Percentiles rank a stretch among this genome's conserved stretches.
Conservation (phyloP, 2,888 invertebrate species). For the Melanchra persicariae region DNA sequence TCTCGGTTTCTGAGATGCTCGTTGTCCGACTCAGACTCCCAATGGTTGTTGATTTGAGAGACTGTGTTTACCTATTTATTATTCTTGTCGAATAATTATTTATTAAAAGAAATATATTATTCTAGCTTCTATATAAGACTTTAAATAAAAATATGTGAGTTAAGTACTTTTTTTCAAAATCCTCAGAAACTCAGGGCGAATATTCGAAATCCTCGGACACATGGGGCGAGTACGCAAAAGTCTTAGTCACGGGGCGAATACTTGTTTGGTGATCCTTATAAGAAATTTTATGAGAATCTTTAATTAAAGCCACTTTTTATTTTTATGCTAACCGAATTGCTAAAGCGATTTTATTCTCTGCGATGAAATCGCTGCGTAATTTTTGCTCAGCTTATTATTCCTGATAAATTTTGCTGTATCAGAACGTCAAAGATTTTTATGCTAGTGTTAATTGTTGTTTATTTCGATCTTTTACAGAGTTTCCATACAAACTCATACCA, state of each 20-base stretch:
- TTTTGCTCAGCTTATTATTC: neutral
- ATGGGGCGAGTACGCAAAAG: neutral
- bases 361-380: neutral
- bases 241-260: too few species aligned
- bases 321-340: neutral
- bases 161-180: neutral
- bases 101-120: too few species aligned
- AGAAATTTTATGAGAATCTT: too few species aligned
- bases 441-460: neutral
- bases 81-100: too few species aligned
- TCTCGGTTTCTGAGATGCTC: neutral
- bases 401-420: neutral
- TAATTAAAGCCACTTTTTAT: too few species aligned
- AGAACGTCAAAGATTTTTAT: neutral
- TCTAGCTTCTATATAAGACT: neutral
- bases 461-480: conserved; percentile 11
- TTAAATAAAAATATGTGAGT: neutral
- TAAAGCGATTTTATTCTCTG: neutral
- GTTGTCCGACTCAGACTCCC: neutral
- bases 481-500: conserved; percentile 34
- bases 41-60: neutral
- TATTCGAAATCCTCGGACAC: neutral
- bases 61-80: too few species aligned
- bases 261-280: neutral
- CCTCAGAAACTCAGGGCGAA: neutral